Evolutionary conservation across 2,113 vertebrate species (phyloP).

Genomic region (Calonectris borealis): DNA sequence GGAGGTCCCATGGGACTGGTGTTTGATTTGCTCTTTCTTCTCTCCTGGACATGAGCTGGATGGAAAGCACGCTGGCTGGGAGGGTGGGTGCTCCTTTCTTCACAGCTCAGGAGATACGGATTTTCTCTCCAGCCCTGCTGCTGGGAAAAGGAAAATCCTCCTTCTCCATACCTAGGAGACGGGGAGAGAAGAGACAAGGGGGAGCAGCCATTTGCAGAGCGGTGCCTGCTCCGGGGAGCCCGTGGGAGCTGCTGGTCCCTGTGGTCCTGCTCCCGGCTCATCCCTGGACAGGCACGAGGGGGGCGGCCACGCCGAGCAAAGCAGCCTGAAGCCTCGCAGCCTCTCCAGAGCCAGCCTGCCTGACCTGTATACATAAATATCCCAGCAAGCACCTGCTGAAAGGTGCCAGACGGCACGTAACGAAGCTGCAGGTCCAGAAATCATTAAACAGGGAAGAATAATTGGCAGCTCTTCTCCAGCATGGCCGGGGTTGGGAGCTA

Average conservation of each 20-base stretch:
- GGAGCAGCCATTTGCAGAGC: fast-evolving
- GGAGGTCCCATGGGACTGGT: not conserved
- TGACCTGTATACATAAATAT: not conserved
- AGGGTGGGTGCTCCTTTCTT: not conserved
- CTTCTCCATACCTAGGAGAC: not conserved
- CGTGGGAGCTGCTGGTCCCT: fast-evolving
- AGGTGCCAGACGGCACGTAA: not conserved
- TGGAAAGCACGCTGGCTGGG: not conserved
- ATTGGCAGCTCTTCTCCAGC: not conserved
- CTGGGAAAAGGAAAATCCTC: not conserved
- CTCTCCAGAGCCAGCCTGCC: not conserved
- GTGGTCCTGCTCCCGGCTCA: fast-evolving
- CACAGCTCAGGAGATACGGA: fast-evolving
- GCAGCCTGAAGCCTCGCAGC: not conserved
- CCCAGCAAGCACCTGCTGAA: not conserved
- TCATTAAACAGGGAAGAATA: not conserved
- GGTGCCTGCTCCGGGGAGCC: too few species aligned
- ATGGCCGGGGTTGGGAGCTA: fast-evolving
- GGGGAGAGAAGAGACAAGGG: not conserved
- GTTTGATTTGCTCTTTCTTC: not conserved
- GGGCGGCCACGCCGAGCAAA: fast-evolving
- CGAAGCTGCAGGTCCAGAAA: not conserved
- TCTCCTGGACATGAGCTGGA: not conserved
- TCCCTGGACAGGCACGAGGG: fast-evolving
- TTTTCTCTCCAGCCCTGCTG: not conserved